Percentiles rank a stretch among this genome's conserved stretches.
Conservation (phyloP, 1,140 invertebrate genomes). For the Wiebesia pumilae region DNA sequence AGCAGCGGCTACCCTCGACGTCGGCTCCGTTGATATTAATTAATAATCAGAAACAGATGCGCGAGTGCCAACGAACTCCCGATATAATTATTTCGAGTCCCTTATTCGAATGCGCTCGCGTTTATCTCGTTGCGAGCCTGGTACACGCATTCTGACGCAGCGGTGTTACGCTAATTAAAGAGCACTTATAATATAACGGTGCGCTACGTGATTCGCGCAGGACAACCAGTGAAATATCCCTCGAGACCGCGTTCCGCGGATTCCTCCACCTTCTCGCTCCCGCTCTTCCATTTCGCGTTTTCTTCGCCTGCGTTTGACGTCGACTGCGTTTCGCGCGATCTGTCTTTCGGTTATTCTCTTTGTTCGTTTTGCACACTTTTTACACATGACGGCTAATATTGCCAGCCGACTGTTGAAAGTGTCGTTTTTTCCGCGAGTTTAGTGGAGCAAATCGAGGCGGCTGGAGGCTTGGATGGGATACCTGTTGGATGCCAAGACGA, state of each 20-base stretch:
- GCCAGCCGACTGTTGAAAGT: neutral
- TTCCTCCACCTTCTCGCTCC: too few relatives aligned
- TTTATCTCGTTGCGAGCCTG: neutral
- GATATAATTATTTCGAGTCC: slow-evolving; percentile 47
- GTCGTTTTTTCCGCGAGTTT: neutral
- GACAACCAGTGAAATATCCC: neutral
- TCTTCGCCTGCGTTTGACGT: neutral
- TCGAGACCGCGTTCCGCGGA: neutral
- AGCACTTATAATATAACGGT: neutral
- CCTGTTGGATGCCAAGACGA: neutral
- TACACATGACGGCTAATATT: neutral
- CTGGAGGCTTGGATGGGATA: neutral
- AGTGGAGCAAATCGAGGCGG: neutral
- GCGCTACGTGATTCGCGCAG: neutral
- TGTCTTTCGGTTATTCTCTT: neutral
- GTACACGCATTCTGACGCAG: neutral
- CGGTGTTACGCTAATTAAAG: slow-evolving; percentile 45
- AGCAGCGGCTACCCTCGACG: slow-evolving; percentile 50
- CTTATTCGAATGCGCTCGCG: neutral
- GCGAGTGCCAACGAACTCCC: slow-evolving; percentile 55
- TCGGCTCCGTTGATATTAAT: slow-evolving; percentile 70
- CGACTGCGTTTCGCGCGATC: neutral
- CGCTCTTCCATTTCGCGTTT: neutral
- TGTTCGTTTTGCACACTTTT: slow-evolving; percentile 1
- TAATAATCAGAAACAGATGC: slow-evolving; percentile 75